Conservation (phyloP, 1,140 invertebrate genomes). For the Mamestra configurata region DNA sequence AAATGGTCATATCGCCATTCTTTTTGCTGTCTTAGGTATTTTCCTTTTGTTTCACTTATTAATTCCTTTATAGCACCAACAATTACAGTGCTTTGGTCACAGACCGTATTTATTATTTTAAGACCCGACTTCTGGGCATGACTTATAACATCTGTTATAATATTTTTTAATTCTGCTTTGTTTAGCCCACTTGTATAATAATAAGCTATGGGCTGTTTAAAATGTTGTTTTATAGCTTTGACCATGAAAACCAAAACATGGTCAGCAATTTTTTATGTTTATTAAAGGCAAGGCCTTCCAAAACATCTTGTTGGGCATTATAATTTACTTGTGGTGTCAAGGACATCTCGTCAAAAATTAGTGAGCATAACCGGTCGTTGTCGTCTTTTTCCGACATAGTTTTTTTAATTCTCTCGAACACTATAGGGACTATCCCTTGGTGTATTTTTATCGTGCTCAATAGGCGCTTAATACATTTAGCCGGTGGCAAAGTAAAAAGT, state of each 20-base stretch:
- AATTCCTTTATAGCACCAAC: neutral
- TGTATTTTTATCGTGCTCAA: conserved; percentile 44
- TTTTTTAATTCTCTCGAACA: conserved; percentile 57
- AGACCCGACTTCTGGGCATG: neutral
- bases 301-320: conserved; percentile 34
- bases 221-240: conserved; percentile 10
- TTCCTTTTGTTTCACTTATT: too few species aligned
- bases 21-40: too few species aligned
- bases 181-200: conserved; percentile 4
- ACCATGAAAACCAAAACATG: conserved; percentile 51
- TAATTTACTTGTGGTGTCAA: conserved; percentile 51
- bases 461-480: conserved; percentile 51
- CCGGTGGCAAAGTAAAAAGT: conserved; percentile 54
- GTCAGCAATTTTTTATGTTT: conserved; percentile 41
- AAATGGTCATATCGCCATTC: too few species aligned
- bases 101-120: too few species aligned
- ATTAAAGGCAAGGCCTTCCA: conserved; percentile 48
- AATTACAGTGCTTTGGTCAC: neutral
- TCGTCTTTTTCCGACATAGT: conserved; percentile 21
- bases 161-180: neutral
- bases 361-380: conserved; percentile 49
- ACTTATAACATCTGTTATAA: neutral
- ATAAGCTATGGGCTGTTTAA: neutral
- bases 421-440: conserved; percentile 46
- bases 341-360: conserved; percentile 60